Percentiles rank a stretch among this genome's conserved stretches.
Conservation (phyloP, 2,113 vertebrate genomes). For the Mystacornis crossleyi region DNA sequence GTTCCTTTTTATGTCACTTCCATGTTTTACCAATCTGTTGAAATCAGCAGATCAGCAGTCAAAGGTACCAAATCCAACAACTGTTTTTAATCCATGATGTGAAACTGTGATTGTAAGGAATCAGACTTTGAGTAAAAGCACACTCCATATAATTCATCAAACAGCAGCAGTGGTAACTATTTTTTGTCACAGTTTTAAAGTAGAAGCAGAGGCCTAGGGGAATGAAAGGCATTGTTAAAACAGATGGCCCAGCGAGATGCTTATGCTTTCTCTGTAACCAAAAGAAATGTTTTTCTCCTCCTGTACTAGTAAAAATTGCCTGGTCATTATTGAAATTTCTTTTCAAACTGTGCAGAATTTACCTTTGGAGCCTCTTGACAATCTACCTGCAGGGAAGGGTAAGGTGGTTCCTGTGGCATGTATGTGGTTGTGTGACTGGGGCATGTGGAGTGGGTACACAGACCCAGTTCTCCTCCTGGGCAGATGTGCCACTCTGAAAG, state of each 20-base stretch:
- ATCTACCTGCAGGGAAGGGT: background rate
- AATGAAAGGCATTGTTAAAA: slow-evolving; percentile 7
- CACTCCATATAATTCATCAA: background rate
- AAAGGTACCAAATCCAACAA: background rate
- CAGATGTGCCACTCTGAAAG: accelerated
- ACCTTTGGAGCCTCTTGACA: background rate
- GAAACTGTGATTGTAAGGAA: background rate
- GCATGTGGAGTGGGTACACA: accelerated
- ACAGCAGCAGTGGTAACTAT: background rate
- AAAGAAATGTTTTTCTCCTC: background rate
- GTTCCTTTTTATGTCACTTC: background rate
- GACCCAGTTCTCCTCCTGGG: background rate
- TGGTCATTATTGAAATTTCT: background rate
- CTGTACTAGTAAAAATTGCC: background rate
- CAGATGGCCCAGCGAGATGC: background rate
- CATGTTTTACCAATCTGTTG: background rate
- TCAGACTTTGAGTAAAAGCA: background rate
- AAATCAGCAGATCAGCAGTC: background rate
- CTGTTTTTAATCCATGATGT: background rate
- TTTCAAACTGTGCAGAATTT: background rate
- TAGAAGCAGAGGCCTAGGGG: background rate
- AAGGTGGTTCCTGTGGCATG: accelerated
- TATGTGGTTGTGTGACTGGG: background rate
- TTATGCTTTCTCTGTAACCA: background rate
- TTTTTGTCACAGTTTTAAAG: background rate